phyloP scores from a whole-genome alignment of 2,113 vertebrate species.

The Muntiacus muntjak region DNA sequence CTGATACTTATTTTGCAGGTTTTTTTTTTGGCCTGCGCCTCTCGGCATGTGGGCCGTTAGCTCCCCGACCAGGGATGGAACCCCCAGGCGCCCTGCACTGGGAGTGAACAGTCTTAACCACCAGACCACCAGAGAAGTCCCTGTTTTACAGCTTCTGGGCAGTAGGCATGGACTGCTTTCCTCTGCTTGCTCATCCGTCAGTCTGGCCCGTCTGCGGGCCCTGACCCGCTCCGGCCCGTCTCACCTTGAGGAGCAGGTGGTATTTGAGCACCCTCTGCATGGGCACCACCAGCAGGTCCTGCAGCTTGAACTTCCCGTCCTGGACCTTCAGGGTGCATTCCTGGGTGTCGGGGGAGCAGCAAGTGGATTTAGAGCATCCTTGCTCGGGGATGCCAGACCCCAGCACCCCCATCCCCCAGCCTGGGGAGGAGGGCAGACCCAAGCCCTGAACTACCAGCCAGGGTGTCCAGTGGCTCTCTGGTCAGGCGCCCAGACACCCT shows the following conservation, averaged over 20 bases:
- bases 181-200: fast-evolving
- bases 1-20: fast-evolving
- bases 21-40: not conserved
- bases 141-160: fast-evolving
- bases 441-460: not conserved
- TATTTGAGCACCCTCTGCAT: conserved; percentile 99
- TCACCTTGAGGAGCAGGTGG: conserved; percentile 96
- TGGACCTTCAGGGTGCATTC: conserved; percentile 97
- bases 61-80: not conserved
- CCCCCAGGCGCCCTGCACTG: not conserved
- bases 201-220: fast-evolving
- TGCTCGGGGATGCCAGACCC: not conserved
- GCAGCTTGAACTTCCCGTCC: conserved; percentile 96
- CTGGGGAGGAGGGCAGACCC: not conserved
- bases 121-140: fast-evolving
- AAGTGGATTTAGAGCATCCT: fast-evolving
- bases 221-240: fast-evolving
- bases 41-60: not conserved
- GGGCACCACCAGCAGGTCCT: conserved; percentile 96
- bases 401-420: not conserved
- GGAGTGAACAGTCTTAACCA: not conserved
- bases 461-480: fast-evolving
- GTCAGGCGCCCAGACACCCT: not conserved
- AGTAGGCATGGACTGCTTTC: fast-evolving
- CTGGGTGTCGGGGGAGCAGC: conserved; percentile 69